These are phyloP conservation scores for Carterocephalus palaemon DNA, from an alignment of 2,888 invertebrate species.

Conservation along the genomic window DNA sequence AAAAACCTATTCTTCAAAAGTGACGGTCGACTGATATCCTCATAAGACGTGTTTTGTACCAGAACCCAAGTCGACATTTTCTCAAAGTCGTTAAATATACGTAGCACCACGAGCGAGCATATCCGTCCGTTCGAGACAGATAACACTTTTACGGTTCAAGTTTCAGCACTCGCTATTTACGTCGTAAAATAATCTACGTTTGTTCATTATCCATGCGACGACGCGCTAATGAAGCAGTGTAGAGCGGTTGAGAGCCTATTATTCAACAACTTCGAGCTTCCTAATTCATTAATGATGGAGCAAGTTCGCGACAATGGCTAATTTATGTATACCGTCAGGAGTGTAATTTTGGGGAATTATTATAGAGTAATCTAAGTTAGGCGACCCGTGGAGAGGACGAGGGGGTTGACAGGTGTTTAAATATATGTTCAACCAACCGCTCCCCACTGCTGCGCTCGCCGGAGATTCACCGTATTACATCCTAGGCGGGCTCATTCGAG, in stretches of 20 bases:
- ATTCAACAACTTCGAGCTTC: conserved; percentile 45
- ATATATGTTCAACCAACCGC: conserved; percentile 51
- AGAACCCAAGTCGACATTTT: not conserved
- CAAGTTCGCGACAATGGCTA: conserved; percentile 60
- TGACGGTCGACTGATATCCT: too few species aligned
- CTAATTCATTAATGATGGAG: conserved; percentile 59
- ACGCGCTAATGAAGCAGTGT: conserved; percentile 54
- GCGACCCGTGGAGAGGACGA: conserved; percentile 54
- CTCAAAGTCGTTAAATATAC: conserved; percentile 33
- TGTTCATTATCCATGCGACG: conserved; percentile 52
- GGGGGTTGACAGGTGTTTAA: conserved; percentile 70
- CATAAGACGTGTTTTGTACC: too few species aligned
- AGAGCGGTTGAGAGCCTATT: conserved; percentile 36
- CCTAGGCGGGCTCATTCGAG: conserved; percentile 48
- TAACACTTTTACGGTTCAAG: conserved; percentile 55
- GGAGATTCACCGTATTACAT: conserved; percentile 53
- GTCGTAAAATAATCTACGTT: conserved; percentile 53
- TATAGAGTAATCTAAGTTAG: conserved; percentile 77
- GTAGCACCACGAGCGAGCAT: conserved; percentile 36
- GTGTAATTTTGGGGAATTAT: conserved; percentile 64
- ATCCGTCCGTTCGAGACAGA: conserved; percentile 45
- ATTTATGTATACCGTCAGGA: conserved; percentile 64
- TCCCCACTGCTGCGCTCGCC: conserved; percentile 39
- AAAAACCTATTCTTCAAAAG: too few species aligned
- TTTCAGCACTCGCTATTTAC: conserved; percentile 52